Evolutionary conservation across 1,140 invertebrate species (phyloP).

Genomic region (Drosophila tsacasi): DNA sequence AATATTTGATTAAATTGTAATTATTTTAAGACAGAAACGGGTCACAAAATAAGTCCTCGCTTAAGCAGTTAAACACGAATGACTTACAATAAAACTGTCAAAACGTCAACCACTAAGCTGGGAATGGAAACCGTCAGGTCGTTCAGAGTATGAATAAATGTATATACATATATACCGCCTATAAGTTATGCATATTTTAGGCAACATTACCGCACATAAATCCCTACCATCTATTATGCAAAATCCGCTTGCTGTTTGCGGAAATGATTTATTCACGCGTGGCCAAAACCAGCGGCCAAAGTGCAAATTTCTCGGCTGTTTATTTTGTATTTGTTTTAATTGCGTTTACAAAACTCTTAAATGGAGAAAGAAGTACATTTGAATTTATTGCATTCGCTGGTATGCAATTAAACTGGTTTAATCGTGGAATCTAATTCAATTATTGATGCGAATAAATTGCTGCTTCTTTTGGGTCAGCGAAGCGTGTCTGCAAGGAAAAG

Average conservation of each 20-base stretch:
- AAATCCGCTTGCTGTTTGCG: constrained; percentile 35
- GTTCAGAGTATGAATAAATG: constrained; percentile 19
- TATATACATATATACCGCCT: constrained; percentile 1
- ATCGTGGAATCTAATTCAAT: constrained; percentile 47
- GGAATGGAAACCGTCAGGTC: constrained; percentile 46
- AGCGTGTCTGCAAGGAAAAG: constrained; percentile 39
- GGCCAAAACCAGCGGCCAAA: constrained; percentile 3
- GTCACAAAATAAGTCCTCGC: constrained; percentile 34
- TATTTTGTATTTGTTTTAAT: constrained; percentile 31
- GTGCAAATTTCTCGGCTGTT: constrained; percentile 15
- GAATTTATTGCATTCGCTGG: constrained; percentile 15
- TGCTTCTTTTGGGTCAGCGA: not conserved
- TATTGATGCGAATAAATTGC: constrained; percentile 51
- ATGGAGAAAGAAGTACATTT: constrained; percentile 6
- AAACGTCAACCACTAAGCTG: constrained; percentile 76
- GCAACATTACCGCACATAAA: constrained; percentile 48
- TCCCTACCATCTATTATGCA: constrained; percentile 49
- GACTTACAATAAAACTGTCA: constrained; percentile 76
- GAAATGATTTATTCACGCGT: constrained; percentile 51
- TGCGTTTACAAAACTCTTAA: constrained; percentile 4
- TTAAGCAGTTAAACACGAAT: constrained; percentile 46
- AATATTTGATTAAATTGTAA: constrained; percentile 17
- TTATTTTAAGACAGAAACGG: constrained; percentile 4
- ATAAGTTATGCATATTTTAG: constrained; percentile 49
- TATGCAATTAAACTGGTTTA: constrained; percentile 56